Conservation (phyloP, 2,888 invertebrate genomes). For the Tineola bisselliella region DNA sequence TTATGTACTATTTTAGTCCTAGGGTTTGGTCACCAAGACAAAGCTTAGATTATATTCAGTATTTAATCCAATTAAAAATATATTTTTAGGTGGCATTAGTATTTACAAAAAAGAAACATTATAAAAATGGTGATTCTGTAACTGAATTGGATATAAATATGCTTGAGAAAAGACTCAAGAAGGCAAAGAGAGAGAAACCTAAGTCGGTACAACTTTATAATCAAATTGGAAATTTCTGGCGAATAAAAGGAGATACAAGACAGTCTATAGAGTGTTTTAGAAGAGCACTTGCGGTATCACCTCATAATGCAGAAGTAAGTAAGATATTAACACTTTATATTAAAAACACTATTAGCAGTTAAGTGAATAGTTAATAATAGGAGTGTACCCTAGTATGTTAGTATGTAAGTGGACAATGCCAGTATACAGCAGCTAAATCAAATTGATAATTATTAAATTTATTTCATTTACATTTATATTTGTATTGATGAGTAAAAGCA, state of each 20-base stretch:
- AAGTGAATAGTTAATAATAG: too few relatives aligned
- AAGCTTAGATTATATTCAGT: too few relatives aligned
- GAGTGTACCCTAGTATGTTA: too few relatives aligned
- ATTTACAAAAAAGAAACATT: constrained; percentile 75
- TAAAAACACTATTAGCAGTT: too few relatives aligned
- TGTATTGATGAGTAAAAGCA: too few relatives aligned
- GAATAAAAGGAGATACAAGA: constrained; percentile 87
- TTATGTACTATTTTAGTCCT: background rate
- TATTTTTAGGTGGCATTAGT: constrained; percentile 72
- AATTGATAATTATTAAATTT: too few relatives aligned
- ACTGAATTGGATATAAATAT: constrained; percentile 79
- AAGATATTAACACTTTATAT: background rate
- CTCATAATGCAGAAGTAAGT: constrained; percentile 83
- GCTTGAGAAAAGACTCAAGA: constrained; percentile 77
- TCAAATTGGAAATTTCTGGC: constrained; percentile 92
- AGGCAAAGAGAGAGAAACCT: constrained; percentile 84
- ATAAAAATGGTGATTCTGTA: constrained; percentile 63
- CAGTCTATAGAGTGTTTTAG: constrained; percentile 91
- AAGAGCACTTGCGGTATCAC: constrained; percentile 83
- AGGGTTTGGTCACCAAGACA: too few relatives aligned
- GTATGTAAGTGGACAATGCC: too few relatives aligned
- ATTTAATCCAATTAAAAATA: too few relatives aligned
- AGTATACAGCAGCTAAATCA: too few relatives aligned
- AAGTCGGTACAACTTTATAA: constrained; percentile 87
- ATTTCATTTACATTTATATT: too few relatives aligned